Percentiles rank a stretch among this genome's conserved stretches.
phyloP scores from a whole-genome alignment of 2,888 invertebrate genomes.

The Hirtodrosophila histrioides region DNA sequence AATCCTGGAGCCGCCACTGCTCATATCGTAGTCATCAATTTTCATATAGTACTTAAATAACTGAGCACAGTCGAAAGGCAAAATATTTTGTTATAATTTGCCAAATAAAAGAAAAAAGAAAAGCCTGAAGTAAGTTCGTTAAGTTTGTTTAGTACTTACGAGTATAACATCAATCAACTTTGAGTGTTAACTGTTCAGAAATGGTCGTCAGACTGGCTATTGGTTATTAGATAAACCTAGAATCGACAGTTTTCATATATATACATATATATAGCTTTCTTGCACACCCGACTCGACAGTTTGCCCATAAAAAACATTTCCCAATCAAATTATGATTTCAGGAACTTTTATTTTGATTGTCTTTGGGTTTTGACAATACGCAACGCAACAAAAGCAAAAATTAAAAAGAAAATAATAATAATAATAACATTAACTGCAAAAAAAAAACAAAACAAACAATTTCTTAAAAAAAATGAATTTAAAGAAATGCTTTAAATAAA shows the following conservation, averaged over 20 bases:
- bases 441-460: neutral
- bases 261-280: no score
- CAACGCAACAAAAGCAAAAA: neutral
- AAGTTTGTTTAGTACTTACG: no score
- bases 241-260: neutral
- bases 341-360: no score
- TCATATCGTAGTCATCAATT: neutral
- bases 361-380: no score
- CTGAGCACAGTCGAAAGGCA: no score
- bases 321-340: no score
- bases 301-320: neutral
- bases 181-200: neutral
- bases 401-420: neutral
- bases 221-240: no score
- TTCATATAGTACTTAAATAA: neutral
- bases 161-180: neutral
- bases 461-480: neutral
- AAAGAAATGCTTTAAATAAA: constrained; percentile 14
- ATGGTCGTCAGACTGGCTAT: no score
- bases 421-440: constrained; percentile 2
- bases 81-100: no score
- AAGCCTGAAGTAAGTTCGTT: no score
- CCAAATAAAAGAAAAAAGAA: no score
- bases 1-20: no score
- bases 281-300: neutral